Evolutionary conservation across 2,113 vertebrate genomes (phyloP).

Genomic region (Oenanthe oenanthe): DNA sequence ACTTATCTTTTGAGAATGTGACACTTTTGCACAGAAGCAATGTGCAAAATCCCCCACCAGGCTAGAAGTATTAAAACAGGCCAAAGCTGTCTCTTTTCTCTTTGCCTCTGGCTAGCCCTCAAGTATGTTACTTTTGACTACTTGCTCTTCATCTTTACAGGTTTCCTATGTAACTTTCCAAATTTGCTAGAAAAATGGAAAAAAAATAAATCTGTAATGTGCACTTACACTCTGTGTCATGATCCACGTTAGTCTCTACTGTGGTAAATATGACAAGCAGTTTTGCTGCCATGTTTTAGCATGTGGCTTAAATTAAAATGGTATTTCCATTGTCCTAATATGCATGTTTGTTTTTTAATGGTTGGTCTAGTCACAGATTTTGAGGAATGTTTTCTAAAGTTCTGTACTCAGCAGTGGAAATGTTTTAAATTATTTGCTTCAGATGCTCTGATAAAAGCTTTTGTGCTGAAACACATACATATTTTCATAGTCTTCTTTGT

Average conservation of each 20-base stretch:
- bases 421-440: slow-evolving; percentile 29
- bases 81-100: slow-evolving; percentile 32
- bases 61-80: slow-evolving; percentile 30
- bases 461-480: background rate
- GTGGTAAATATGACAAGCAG: background rate
- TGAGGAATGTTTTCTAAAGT: background rate
- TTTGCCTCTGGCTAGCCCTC: slow-evolving; percentile 42
- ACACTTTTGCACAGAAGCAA: slow-evolving; percentile 1
- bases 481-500: background rate
- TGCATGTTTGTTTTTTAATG: background rate
- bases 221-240: background rate
- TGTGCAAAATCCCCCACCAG: background rate
- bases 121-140: slow-evolving; percentile 26
- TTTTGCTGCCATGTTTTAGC: background rate
- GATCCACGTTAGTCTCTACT: background rate
- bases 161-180: background rate
- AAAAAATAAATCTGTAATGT: background rate
- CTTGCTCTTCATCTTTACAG: slow-evolving; percentile 14
- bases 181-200: background rate
- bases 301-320: background rate
- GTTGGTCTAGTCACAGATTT: background rate
- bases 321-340: background rate
- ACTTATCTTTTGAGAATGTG: slow-evolving; percentile 18
- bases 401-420: background rate
- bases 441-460: background rate